Conservation (phyloP, 2,797 vertebrate genomes). For the Pseudochaenichthys georgianus region DNA sequence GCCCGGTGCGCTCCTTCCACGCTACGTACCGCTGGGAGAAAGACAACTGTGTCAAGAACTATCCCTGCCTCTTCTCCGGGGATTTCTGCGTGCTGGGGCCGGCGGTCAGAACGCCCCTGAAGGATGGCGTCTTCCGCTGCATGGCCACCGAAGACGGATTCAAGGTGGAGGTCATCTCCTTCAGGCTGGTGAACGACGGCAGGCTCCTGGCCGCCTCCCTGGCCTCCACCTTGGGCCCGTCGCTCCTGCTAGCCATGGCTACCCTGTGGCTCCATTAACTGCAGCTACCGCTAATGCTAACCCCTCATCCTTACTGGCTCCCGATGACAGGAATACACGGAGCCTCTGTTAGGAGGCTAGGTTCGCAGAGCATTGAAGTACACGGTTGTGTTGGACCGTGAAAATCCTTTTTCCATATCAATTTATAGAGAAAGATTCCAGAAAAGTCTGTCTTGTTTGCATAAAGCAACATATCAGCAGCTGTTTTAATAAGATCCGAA, state of each 20-base stretch:
- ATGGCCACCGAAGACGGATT: constrained; percentile 86
- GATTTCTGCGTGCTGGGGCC: constrained; percentile 87
- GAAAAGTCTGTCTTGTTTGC: constrained; percentile 51
- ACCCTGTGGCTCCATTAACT: constrained; percentile 85
- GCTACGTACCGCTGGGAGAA: constrained; percentile 89
- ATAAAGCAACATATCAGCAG: constrained; percentile 35
- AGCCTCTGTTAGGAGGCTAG: constrained; percentile 71
- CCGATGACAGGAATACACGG: constrained; percentile 58
- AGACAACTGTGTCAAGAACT: constrained; percentile 83
- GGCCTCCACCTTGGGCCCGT: constrained; percentile 77
- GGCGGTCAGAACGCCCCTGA: constrained; percentile 78
- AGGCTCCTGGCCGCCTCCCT: constrained; percentile 74
- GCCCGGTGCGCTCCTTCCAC: constrained; percentile 87
- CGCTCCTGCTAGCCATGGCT: constrained; percentile 77
- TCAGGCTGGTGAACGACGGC: constrained; percentile 82
- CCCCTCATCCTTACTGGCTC: constrained; percentile 71
- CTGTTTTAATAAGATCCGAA: constrained; percentile 34
- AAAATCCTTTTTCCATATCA: constrained; percentile 43
- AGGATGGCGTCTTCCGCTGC: constrained; percentile 87
- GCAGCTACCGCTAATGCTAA: constrained; percentile 75
- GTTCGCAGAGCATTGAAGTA: constrained; percentile 80
- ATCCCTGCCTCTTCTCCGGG: constrained; percentile 86
- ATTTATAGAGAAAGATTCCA: constrained; percentile 52
- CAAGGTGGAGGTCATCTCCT: constrained; percentile 87
- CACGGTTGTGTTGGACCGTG: constrained; percentile 56